These are phyloP conservation scores for Ichneumoninae sp. DNA, from an alignment of 2,888 invertebrate species.

Conservation along the genomic window DNA sequence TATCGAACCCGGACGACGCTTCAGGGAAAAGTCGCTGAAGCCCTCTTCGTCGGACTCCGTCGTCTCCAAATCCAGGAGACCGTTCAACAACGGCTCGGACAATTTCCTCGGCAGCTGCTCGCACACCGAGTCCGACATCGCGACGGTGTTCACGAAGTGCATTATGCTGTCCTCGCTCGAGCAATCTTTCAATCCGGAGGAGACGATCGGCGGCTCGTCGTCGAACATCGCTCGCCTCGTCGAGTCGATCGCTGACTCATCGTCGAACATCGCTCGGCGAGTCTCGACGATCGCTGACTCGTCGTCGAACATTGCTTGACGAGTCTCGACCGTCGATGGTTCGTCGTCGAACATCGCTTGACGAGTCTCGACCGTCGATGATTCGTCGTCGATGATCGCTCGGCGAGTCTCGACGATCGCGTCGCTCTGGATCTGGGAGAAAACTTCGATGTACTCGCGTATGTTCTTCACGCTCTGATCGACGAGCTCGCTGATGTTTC, in stretches of 20 bases:
- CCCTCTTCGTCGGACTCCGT: constrained; percentile 18
- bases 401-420: constrained; percentile 49
- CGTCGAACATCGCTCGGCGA: constrained; percentile 36
- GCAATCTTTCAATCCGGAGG: constrained; percentile 24
- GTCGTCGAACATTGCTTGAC: constrained; percentile 43
- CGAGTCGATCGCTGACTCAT: neutral
- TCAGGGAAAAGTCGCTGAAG: constrained; percentile 40
- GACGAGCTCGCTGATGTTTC: constrained; percentile 50
- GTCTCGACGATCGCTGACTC: constrained; percentile 38
- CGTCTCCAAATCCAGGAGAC: constrained; percentile 22
- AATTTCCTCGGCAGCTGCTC: constrained; percentile 52
- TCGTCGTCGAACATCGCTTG: constrained; percentile 46
- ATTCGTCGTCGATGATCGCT: constrained; percentile 45
- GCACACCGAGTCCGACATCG: constrained; percentile 23
- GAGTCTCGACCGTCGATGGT: constrained; percentile 31
- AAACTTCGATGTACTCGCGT: constrained; percentile 58
- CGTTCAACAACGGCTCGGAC: constrained; percentile 39
- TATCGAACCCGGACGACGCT: constrained; percentile 65
- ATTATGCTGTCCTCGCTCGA: constrained; percentile 69
- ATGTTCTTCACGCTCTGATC: constrained; percentile 52
- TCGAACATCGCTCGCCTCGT: constrained; percentile 33
- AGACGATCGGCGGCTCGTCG: constrained; percentile 7
- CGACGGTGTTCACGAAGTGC: constrained; percentile 48
- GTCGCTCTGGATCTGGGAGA: constrained; percentile 53
- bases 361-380: constrained; percentile 38